Base-by-base conservation (phyloP, 2,113 vertebrate genomes). In the Anser cygnoides region DNA sequence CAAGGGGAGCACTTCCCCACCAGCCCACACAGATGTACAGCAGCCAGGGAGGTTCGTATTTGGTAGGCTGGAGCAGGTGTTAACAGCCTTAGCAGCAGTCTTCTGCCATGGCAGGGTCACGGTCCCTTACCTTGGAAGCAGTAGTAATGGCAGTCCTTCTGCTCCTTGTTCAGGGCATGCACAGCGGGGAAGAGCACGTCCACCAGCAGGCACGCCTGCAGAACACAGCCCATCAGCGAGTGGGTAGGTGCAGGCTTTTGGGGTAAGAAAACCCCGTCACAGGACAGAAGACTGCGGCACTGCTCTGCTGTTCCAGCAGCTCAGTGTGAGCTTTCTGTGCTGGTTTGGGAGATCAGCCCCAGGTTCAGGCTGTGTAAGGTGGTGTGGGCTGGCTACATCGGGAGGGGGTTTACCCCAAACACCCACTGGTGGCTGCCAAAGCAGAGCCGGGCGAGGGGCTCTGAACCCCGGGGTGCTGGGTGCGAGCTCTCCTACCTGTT, bases 81-180 rank as follows among this genome's bases (percentile, higher is more conserved):
- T 29, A 28, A 29, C 62, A 29, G 62, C 18, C 18, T 10, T 19
- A 29, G 17, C 62, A 20, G 62, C 39, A 41, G 25, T 9, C 28
- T 41, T 33, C 55, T 65, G 0, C 18, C 22, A 1, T 1, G 5
- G 25, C 5, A 11, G 18, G 46, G 54, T 57, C 25, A 12, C 21
- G 0, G 0, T 25, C 33, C 73, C 82, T 83, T 96, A 99, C 99
- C 99, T 98, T 99, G 98, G 84, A 98, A 99, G 54, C 98, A 97
- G 92, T 98, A 98, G 96, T 98, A 98, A 91, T 98, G 98, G 82
- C 96, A 98, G 71, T 98, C 97, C 87, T 98, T 96, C 78, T 97
- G 98, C 91, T 98, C 97, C 84, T 97, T 97, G 84, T 97, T 98
- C 90, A 98, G 65, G 66, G 91, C 75, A 62, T 66, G 96, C 67